Conservation (phyloP, 53 echinoderm and acorn worm species). For the Echinarachnius parma region DNA sequence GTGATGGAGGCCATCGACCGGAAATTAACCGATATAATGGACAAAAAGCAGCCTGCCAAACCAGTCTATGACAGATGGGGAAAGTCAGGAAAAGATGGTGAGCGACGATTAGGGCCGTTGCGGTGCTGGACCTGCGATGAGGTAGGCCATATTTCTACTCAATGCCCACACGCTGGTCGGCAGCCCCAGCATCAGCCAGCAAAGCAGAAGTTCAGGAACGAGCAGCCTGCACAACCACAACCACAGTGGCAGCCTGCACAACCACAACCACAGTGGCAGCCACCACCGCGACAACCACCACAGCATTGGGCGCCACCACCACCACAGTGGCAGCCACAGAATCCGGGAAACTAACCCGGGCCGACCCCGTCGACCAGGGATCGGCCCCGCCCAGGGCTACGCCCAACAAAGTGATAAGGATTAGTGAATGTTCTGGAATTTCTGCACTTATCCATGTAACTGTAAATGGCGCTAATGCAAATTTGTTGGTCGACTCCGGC, state of each 20-base stretch:
- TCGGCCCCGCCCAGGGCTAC: not conserved
- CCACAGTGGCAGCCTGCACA: not conserved
- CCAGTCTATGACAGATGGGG: no score
- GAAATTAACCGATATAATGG: no score
- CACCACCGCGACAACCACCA: not conserved
- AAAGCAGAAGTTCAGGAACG: not conserved
- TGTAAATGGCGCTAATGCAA: no score
- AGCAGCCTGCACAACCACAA: not conserved
- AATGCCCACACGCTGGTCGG: not conserved
- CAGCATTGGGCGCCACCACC: not conserved
- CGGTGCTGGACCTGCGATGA: no score
- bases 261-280: not conserved
- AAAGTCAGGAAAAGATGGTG: no score
- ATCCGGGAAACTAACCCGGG: conserved; percentile 33
- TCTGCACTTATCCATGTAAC: not conserved
- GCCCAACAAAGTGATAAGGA: not conserved
- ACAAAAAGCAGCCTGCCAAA: no score
- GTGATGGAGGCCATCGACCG: no score
- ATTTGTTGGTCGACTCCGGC: conserved; percentile 37
- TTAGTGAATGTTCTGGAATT: conserved; percentile 1
- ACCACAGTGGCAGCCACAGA: not conserved
- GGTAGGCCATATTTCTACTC: not conserved
- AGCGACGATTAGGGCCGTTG: no score
- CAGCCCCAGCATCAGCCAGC: not conserved
- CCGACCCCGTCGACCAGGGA: conserved; percentile 31